Base-by-base conservation (phyloP, 2,888 invertebrate species). In the Acrobeloides nanus region DNA sequence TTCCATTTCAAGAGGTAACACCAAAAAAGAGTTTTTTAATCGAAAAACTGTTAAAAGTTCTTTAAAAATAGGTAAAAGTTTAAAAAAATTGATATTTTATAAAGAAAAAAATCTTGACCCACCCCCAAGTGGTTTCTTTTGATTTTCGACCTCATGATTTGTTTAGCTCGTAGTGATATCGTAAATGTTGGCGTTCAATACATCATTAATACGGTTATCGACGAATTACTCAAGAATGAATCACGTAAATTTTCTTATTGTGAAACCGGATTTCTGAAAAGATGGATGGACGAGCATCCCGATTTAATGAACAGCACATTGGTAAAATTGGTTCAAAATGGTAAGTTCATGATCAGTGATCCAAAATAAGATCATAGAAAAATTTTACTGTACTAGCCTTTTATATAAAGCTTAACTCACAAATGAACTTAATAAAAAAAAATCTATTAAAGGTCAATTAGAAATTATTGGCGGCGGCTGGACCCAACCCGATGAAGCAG, bases 401-500 rank as follows among this genome's bases (percentile, higher is more conserved):
- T n/a, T n/a, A n/a, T n/a, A n/a, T n/a, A n/a, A n/a, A n/a, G n/a
- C n/a, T n/a, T n/a, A n/a, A n/a, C n/a, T n/a, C n/a, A n/a, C n/a
- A n/a, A n/a, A n/a, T n/a, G n/a, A n/a, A n/a, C n/a, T n/a, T n/a
- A n/a, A n/a, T n/a, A n/a, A n/a, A n/a, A n/a, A n/a, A n/a, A n/a
- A n/a, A n/a, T n/a, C n/a, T n/a, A n/a, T 21, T 64, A 46, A 31
- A 64, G 66, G 70, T 8, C 70, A 70, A 49, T 55, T 70, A 26
- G 71, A 71, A 34, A 46, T 72, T 21, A 68, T 71, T 27, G 68
- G 80, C 25, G 59, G 79, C 10, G 80, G 80, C 1, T 80, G 79
- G 79, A 76, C 76, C 46, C 80, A 80, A 76, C 79, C 79, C 51
- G 80, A 80, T 59, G 80, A 81, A 53, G 80, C 80, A 1, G 64